Base-by-base conservation (phyloP, 2,113 vertebrate species). In the Piaya cayana region DNA sequence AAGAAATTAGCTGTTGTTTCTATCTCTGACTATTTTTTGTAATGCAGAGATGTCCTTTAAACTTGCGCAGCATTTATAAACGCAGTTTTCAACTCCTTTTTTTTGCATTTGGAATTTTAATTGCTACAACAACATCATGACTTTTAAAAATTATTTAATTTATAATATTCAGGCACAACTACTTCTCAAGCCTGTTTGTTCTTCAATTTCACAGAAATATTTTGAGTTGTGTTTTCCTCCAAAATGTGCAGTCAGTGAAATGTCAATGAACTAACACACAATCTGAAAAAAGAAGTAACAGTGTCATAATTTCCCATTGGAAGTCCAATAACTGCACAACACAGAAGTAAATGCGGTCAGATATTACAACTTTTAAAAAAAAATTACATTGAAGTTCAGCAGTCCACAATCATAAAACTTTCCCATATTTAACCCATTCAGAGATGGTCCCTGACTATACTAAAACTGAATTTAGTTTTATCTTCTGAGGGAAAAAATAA, bases 61-160 rank as follows among this genome's bases (percentile, higher is more conserved):
- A 70, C 12, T 16, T 58, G 9, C 23, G 13, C 7, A 26, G 43
- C 8, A 47, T 36, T 58, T 82, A 37, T 32, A 60, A 82, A 4
- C 4, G 5, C 39, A 64, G 13, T 7, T 78, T 84, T 49, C 49
- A 45, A 26, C 15, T 37, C 4, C 29, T 42, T 63, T 89, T 63
- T 89, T 81, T 75, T 45, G 22, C 21, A 55, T 95, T 76, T 90
- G 30, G 68, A 88, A 45, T 68, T 93, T 90, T 77, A 84, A 81
- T 82, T 90, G 25, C 15, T 42, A 29, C 34, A 81, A 42, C 8
- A 79, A 47, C 27, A 29, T 49, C 59, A 82, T 45, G n/a, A 6
- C 29, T 55, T 50, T 20, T 58, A 19, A 52, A 53, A 39, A 63
- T 16, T 53, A 18, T 63, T 75, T n/a, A n/a, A n/a, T n/a, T 79